A percentile compares a stretch with the other conserved stretches of the same genome.
phyloP scores from a whole-genome alignment of 2,888 invertebrate genomes.

The Blera fallax region DNA sequence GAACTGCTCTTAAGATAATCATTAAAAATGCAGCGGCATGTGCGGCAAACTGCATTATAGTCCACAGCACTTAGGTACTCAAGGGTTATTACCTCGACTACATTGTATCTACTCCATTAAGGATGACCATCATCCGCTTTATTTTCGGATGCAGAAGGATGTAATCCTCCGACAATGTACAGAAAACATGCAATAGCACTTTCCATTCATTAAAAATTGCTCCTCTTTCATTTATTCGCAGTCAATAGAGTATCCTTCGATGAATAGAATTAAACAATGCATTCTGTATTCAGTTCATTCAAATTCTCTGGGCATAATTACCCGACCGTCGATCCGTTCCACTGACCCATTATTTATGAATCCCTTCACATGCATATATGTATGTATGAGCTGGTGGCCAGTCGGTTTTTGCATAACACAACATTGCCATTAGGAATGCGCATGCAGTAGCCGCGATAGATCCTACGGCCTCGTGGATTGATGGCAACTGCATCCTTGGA shows the following conservation, averaged over 20 bases:
- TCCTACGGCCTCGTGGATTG: background rate
- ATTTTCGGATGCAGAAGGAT: background rate
- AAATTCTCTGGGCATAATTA: conserved; percentile 46
- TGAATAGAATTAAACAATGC: conserved; percentile 1
- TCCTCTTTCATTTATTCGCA: background rate
- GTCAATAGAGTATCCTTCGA: background rate
- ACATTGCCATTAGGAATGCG: conserved; percentile 54
- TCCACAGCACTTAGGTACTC: conserved; percentile 19
- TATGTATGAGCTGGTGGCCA: background rate
- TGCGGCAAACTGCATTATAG: conserved; percentile 25
- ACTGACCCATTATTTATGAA: conserved; percentile 73
- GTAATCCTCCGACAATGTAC: conserved; percentile 9
- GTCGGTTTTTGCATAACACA: conserved; percentile 40
- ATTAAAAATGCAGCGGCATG: conserved; percentile 37
- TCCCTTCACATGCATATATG: conserved; percentile 37
- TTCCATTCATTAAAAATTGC: conserved; percentile 41
- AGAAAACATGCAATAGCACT: conserved; percentile 62
- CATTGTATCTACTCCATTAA: conserved; percentile 48
- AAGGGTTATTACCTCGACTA: conserved; percentile 10
- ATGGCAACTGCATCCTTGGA: background rate
- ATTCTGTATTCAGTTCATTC: conserved; percentile 35
- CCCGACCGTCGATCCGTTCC: conserved; percentile 58
- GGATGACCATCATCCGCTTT: conserved; percentile 2
- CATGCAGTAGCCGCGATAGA: conserved; percentile 14
- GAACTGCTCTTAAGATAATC: background rate